phyloP scores from a whole-genome alignment of 2,113 vertebrate species.

The Miniopterus natalensis region DNA sequence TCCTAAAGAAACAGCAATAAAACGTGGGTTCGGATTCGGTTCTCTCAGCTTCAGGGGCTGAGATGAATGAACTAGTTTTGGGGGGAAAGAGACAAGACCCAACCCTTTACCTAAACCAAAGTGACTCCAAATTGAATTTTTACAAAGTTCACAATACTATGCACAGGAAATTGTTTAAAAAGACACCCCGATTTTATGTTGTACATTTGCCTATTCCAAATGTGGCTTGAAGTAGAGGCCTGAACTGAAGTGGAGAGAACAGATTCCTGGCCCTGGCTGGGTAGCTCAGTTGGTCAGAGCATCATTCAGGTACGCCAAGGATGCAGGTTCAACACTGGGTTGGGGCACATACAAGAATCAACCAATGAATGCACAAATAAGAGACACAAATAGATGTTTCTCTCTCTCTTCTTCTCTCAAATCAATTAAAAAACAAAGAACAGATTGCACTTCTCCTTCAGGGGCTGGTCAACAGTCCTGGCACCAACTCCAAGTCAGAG shows the following conservation, averaged over 20 bases:
- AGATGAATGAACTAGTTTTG: slow-evolving; percentile 66
- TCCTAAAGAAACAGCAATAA: slow-evolving; percentile 81
- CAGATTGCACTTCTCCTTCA: background rate
- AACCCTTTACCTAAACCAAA: slow-evolving; percentile 67
- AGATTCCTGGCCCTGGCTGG: background rate
- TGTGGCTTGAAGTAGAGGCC: background rate
- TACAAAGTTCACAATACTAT: slow-evolving; percentile 24
- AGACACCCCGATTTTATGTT: background rate
- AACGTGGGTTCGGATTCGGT: slow-evolving; percentile 69
- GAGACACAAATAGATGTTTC: no score
- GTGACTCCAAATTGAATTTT: slow-evolving; percentile 54
- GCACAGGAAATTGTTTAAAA: background rate
- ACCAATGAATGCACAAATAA: background rate
- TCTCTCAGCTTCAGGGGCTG: slow-evolving; percentile 65
- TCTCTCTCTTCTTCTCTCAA: background rate
- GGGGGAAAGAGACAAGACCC: slow-evolving; percentile 60
- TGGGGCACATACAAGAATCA: background rate
- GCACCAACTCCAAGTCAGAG: background rate
- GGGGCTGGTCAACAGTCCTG: background rate
- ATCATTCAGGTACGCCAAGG: background rate
- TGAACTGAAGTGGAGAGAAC: background rate
- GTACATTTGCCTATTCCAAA: background rate
- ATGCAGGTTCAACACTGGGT: background rate
- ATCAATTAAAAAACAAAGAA: background rate
- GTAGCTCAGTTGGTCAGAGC: background rate